These are phyloP conservation scores for Rapana venosa DNA, from an alignment of 2,888 invertebrate species.

Conservation along the genomic window DNA sequence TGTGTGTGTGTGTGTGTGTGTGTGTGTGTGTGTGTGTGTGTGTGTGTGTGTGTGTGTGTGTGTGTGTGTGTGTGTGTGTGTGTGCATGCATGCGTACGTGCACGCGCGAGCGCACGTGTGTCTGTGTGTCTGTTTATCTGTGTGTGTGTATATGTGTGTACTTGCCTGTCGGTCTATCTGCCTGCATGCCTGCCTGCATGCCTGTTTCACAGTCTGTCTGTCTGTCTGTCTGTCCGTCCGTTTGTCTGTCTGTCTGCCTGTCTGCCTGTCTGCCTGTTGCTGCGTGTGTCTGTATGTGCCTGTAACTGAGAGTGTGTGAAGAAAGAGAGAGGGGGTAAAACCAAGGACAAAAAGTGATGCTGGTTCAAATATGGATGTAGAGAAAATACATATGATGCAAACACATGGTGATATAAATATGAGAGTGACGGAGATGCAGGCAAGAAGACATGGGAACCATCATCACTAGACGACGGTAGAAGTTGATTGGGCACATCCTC, in stretches of 20 bases:
- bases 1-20: background rate
- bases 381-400: no score
- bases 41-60: background rate
- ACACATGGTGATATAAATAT: no score
- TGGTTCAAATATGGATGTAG: no score
- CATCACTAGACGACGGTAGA: no score
- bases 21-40: conserved; percentile 6
- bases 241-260: background rate
- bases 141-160: background rate
- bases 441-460: no score
- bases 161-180: background rate
- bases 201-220: background rate
- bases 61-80: conserved; percentile 12
- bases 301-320: no score
- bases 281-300: no score
- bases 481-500: no score
- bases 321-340: no score
- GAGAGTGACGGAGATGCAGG: no score
- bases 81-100: background rate
- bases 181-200: background rate
- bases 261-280: background rate
- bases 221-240: no score
- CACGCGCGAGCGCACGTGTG: background rate
- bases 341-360: no score
- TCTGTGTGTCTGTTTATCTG: background rate